Conservation (phyloP, 2,888 invertebrate species). For the Eupithecia dodoneata region DNA sequence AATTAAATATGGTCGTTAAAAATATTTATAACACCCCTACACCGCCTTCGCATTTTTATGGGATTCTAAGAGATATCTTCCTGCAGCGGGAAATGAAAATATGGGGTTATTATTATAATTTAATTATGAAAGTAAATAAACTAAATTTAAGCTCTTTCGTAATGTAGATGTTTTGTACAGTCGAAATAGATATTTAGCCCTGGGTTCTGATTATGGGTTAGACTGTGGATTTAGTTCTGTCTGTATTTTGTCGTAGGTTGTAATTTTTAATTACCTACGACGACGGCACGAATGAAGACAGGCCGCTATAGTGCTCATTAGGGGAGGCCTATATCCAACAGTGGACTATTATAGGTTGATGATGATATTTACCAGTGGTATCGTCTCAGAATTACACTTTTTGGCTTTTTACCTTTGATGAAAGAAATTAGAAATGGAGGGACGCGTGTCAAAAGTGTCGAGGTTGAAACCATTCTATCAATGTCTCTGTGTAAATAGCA, state of each 20-base stretch:
- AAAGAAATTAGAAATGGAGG: no score
- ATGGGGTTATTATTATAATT: slow-evolving; percentile 34
- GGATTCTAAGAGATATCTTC: slow-evolving; percentile 56
- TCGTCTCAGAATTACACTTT: no score
- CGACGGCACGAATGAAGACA: no score
- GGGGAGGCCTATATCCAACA: no score
- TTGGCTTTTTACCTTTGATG: no score
- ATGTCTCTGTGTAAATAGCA: no score
- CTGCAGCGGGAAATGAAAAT: slow-evolving; percentile 40
- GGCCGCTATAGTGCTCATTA: no score
- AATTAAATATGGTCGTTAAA: slow-evolving; percentile 78
- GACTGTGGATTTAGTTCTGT: not conserved
- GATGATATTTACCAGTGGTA: no score
- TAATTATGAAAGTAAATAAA: slow-evolving; percentile 32
- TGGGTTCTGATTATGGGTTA: not conserved
- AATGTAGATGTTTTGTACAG: slow-evolving; percentile 5
- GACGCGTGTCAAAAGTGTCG: no score
- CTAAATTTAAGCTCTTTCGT: slow-evolving; percentile 15
- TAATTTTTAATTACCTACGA: no score
- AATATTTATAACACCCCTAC: slow-evolving; percentile 74
- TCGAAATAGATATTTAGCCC: not conserved
- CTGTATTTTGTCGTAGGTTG: not conserved
- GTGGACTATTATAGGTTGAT: no score
- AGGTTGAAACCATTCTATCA: no score
- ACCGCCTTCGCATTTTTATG: slow-evolving; percentile 76